A percentile compares a stretch with the other conserved stretches of the same genome.
phyloP scores from a whole-genome alignment of 92 coral and sea anemone species.

The Phenganax stokvisi region DNA sequence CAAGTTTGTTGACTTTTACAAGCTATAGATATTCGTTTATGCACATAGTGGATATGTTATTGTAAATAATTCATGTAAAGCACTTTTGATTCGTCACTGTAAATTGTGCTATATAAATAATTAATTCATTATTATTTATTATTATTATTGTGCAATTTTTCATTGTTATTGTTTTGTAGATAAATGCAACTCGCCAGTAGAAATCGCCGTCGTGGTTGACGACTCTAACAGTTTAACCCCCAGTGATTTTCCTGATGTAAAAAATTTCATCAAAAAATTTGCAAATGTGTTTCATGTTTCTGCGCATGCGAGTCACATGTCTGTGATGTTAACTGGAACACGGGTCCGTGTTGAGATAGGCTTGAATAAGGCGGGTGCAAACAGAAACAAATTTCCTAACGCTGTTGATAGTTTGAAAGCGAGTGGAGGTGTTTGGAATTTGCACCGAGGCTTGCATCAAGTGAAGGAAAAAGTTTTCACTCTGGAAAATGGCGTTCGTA shows the following conservation, averaged over 20 bases:
- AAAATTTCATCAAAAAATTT: slow-evolving; percentile 5
- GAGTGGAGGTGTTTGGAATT: slow-evolving; percentile 13
- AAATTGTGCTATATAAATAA: too few species aligned
- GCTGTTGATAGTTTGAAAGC: background rate
- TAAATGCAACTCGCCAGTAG: slow-evolving; percentile 29
- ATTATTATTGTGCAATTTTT: background rate
- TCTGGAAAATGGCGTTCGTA: background rate
- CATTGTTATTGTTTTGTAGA: background rate
- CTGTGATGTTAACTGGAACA: slow-evolving; percentile 13
- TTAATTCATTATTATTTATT: too few species aligned
- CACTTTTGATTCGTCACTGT: background rate
- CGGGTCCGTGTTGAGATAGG: background rate
- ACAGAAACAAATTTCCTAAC: background rate
- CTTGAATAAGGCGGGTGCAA: background rate
- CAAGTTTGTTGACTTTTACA: too few species aligned
- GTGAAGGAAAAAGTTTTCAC: background rate
- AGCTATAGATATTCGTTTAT: too few species aligned
- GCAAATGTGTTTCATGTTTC: slow-evolving; percentile 8
- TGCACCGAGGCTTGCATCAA: slow-evolving; percentile 1
- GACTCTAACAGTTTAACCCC: slow-evolving; percentile 12
- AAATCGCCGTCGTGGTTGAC: slow-evolving; percentile 23
- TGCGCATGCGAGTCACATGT: slow-evolving; percentile 22
- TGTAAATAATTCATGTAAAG: background rate
- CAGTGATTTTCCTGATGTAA: slow-evolving; percentile 17
- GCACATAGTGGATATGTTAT: too few species aligned